Base-by-base conservation (phyloP, 2,113 vertebrate genomes). In the Zeus faber region DNA sequence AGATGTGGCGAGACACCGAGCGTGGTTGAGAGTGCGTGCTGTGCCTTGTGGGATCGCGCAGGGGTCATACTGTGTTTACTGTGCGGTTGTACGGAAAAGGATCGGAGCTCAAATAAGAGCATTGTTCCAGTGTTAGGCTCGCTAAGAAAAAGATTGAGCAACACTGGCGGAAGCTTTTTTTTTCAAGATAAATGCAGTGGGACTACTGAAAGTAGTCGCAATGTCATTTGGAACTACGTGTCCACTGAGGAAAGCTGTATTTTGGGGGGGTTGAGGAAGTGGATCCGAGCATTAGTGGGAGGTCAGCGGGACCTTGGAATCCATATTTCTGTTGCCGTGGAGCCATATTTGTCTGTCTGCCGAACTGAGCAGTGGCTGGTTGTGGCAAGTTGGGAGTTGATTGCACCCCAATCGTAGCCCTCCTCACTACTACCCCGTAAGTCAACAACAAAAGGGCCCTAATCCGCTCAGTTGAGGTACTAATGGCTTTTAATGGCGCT, bases 11-110 rank as follows among this genome's bases (percentile, higher is more conserved):
- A 74, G 79, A 54, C 65, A 31, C 75, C 68, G 73, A 84, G 79
- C 1, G 66, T 82, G 79, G 84, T 79, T 86, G 81, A 84, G 81
- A 78, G 56, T 55, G 72, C 0, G 58, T 52, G 55, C 74, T 16
- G 76, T 81, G 80, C 79, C 76, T 81, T 81, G 48, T 81, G 47
- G 7, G 72, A 51, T 31, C 18, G 54, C 63, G 48, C 50, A 14
- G 55, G 3, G 29, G 6, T 49, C 48, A 39, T 22, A 9, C 29
- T 44, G 64, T 74, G 16, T 10, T 26, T 14, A 14, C 11, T 24
- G 44, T 7, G 10, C 1, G 1, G 5, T 25, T 14, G 11, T 1
- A 21, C 13, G 22, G 9, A 14, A 11, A 13, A 43, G 10, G 21
- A 21, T 8, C 16, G 24, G 22, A 10, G 4, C 45, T 10, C 11